phyloP scores from a whole-genome alignment of 2,888 invertebrate genomes.

The Microctonus hyperodae region DNA sequence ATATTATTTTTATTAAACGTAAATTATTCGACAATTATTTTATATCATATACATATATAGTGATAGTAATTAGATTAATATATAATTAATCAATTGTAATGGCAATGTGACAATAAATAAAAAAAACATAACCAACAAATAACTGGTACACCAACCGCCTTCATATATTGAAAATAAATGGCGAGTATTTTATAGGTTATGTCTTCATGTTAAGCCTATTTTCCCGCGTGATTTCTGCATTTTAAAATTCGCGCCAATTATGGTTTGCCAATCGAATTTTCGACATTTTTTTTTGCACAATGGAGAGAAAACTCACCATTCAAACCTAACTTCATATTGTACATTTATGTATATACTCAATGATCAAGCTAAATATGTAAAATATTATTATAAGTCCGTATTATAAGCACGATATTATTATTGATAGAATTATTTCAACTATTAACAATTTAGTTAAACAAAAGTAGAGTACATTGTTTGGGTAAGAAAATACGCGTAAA shows the following conservation, averaged over 20 bases:
- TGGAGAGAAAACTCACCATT: background rate
- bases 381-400: no score
- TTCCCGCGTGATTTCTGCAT: background rate
- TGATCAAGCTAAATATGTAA: no score
- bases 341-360: background rate
- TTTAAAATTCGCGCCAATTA: background rate
- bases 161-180: background rate
- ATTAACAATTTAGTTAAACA: background rate
- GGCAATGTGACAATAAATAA: background rate
- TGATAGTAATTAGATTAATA: background rate
- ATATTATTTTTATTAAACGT: background rate
- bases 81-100: background rate
- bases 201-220: background rate
- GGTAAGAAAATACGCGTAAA: slow-evolving; percentile 3
- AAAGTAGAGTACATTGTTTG: background rate
- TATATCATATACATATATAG: no score
- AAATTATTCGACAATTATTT: background rate
- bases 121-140: background rate
- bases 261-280: background rate
- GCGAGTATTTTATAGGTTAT: no score
- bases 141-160: background rate
- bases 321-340: background rate
- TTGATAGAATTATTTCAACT: background rate
- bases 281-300: background rate
- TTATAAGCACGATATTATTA: background rate